phyloP scores from a whole-genome alignment of 1,140 invertebrate species.

The Oscheius sp. region DNA sequence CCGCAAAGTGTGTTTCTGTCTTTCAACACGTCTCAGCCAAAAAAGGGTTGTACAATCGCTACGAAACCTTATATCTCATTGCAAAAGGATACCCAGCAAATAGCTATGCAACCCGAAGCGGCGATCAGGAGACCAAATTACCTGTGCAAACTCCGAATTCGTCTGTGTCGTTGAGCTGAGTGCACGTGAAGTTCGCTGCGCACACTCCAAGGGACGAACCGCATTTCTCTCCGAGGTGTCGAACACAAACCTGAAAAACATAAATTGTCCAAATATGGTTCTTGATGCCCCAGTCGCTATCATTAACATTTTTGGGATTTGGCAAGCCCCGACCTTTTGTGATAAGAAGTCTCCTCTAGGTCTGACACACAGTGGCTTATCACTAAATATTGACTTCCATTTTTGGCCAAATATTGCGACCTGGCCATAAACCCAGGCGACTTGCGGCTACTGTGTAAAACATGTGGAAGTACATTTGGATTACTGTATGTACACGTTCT shows the following conservation, averaged over 20 bases:
- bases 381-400: not conserved
- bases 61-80: not conserved
- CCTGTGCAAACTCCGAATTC: conserved; percentile 31
- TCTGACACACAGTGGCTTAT: conserved; percentile 1
- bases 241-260: conserved; percentile 20
- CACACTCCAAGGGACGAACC: conserved; percentile 11
- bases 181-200: conserved; percentile 21
- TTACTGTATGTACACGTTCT: too few species aligned
- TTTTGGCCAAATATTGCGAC: not conserved
- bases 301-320: not conserved
- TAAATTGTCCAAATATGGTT: not conserved
- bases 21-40: not conserved
- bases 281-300: too few species aligned
- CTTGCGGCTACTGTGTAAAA: too few species aligned
- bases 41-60: too few species aligned
- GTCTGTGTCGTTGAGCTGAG: conserved; percentile 23
- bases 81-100: conserved; percentile 1
- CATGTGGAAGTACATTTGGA: too few species aligned
- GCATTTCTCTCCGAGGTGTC: conserved; percentile 17
- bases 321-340: not conserved
- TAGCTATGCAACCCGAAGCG: not conserved
- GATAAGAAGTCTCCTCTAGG: not conserved
- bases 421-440: too few species aligned
- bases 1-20: not conserved
- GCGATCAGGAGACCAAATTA: not conserved